Base-by-base conservation (phyloP, 2,797 vertebrate genomes). In the Pachyuromys duprasi region DNA sequence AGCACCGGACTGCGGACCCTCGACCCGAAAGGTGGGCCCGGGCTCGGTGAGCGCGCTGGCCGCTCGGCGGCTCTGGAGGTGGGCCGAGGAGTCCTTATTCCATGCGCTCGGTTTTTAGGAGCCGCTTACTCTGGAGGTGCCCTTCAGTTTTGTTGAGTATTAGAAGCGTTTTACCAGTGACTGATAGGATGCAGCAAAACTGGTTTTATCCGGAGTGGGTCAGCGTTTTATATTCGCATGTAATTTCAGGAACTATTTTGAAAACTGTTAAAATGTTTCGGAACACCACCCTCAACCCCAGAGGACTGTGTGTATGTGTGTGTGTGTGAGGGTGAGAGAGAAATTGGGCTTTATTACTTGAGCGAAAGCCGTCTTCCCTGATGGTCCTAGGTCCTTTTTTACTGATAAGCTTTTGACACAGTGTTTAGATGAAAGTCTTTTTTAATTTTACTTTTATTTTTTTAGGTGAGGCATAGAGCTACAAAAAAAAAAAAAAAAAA, bases 21-120 rank as follows among this genome's bases (percentile, higher is more conserved):
- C 97, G 99, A 39, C 97, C 96, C 33, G 98, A 98, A 84, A 99
- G 98, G 99, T 99, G 84, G 49, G 24, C 1, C 6, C 13, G 0
- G 2, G 36, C 31, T 60, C 42, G 12, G 8, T 45, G 57, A 84
- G 67, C 62, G 31, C 31, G 63, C 45, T n/a, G 82, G 63, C 8
- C 63, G 15, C 63, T 24, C 31, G 82, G 62, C 7, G 81, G 39
- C 31, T 53, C 63, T 84, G 82, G 63, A 53, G 63, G 42, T 18
- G 63, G 17, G 42, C 82, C 62, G 33, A 33, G 72, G 60, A 55
- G 62, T 55, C n/a, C 62, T 39, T 67, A 6, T 55, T 49, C 65
- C 24, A 5, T 33, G 55, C 14, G 49, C 5, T 28, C 57, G n/a
- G 9, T 36, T 60, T n/a, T 57, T 86, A 53, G 45, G 18, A 81